Base-by-base conservation (phyloP, 2,113 vertebrate genomes). In the Fulmarus glacialis region DNA sequence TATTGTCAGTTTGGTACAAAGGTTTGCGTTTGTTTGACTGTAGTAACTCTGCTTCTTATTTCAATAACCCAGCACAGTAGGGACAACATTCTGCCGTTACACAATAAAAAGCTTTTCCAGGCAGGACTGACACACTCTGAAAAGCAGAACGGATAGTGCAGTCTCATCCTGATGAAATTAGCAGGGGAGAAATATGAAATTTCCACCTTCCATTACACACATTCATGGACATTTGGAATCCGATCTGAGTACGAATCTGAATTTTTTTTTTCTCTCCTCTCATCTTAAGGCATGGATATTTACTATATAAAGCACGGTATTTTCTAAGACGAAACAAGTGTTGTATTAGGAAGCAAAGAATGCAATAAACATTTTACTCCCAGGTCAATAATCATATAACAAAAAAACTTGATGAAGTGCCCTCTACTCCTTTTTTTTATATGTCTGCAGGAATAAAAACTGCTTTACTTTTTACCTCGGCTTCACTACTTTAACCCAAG, bases 261-360 rank as follows among this genome's bases (percentile, higher is more conserved):
- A 87, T 87, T 34, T 74, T 91, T 94, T 94, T 91, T 90, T 95
- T 40, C 42, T 81, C 21, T 55, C 6, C 23, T 27, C 47, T 87
- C 48, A 38, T 83, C 59, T 82, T 84, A 73, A 62, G 42, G n/a
- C 47, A 53, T 50, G 84, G 96, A 94, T 91, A 82, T 95, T 93
- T 83, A 87, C 88, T 82, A 48, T 55, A 92, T 62, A 81, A 90
- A 93, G 34, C 73, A 68, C 63, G 55, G 84, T 80, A 91, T 95
- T 95, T 97, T 91, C 84, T 89, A 91, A 94, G 74, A 97, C 21
- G 16, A 97, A 98, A 95, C 24, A 78, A 94, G 89, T 72, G 47
- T 96, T 97, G 81, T 88, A 95, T 94, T 97, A 98, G 86, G 94
- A 97, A 98, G 95, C 80, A 59, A 91, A 97, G 93, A 96, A 96